These are phyloP conservation scores for Ageneiosus marmoratus DNA, from an alignment of 2,113 vertebrate genomes.

Conservation along the genomic window DNA sequence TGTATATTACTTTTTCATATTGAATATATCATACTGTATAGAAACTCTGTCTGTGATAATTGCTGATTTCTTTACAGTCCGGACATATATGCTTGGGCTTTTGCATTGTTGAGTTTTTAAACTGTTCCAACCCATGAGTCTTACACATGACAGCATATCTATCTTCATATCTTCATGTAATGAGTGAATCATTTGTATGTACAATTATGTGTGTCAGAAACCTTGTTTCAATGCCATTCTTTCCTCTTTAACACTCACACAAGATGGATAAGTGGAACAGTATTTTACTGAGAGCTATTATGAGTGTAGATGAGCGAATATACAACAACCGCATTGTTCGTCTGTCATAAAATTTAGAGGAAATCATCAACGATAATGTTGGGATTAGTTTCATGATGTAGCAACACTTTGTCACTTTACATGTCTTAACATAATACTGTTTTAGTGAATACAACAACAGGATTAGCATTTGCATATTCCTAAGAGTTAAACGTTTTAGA, in stretches of 20 bases:
- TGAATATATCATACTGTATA: neutral
- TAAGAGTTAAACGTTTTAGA: neutral
- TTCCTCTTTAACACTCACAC: neutral
- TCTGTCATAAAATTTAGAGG: neutral
- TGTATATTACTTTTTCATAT: too few relatives aligned
- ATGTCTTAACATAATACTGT: neutral
- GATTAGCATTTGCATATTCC: neutral
- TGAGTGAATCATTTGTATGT: neutral
- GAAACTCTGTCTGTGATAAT: neutral
- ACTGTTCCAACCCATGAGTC: neutral
- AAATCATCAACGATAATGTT: neutral
- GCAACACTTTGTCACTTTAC: neutral
- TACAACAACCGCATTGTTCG: neutral
- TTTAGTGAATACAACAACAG: neutral
- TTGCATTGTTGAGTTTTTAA: neutral
- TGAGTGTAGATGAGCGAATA: neutral
- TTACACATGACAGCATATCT: neutral
- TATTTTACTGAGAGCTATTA: neutral
- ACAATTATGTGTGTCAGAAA: neutral
- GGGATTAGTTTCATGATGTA: neutral
- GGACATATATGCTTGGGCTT: neutral
- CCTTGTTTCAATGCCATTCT: neutral
- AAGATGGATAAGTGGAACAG: neutral
- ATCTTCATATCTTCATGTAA: neutral
- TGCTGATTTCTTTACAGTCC: neutral